Percentiles rank a stretch among this genome's conserved stretches.
phyloP scores from a whole-genome alignment of 1,140 invertebrate genomes.

The Colletes latitarsis region DNA sequence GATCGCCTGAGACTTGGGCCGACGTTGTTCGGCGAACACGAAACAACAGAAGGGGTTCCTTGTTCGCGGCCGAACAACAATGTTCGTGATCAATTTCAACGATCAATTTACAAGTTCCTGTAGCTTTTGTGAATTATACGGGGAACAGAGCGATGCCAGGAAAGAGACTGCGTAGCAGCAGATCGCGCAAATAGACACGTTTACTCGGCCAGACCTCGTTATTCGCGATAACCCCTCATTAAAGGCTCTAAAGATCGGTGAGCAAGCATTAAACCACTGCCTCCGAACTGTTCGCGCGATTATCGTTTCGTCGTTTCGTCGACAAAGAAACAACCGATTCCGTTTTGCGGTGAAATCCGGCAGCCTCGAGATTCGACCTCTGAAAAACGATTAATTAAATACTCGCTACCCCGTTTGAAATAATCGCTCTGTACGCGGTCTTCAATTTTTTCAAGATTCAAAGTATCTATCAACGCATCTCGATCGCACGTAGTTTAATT shows the following conservation, averaged over 20 bases:
- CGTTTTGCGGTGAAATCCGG: constrained; percentile 20
- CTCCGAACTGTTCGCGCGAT: constrained; percentile 57
- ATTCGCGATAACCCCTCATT: constrained; percentile 62
- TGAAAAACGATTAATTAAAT: constrained; percentile 27
- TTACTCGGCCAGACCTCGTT: constrained; percentile 56
- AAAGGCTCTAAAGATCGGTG: constrained; percentile 61
- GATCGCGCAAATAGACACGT: constrained; percentile 60
- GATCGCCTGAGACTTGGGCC: not conserved
- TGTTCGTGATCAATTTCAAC: constrained; percentile 24
- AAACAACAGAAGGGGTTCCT: too few relatives aligned
- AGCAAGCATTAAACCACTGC: constrained; percentile 51
- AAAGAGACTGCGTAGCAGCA: not conserved
- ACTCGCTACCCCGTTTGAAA: not conserved
- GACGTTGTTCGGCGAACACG: not conserved
- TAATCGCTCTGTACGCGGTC: not conserved
- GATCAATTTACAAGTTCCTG: constrained; percentile 38
- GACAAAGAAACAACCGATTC: constrained; percentile 39
- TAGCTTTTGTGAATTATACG: constrained; percentile 15
- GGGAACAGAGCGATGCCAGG: not conserved
- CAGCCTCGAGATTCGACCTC: not conserved
- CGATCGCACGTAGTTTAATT: too few relatives aligned
- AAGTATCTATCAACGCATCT: too few relatives aligned
- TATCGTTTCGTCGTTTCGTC: constrained; percentile 55
- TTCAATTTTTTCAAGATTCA: not conserved
- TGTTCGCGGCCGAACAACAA: constrained; percentile 5